Evolutionary conservation across 2,888 invertebrate genomes (phyloP).

Genomic region (Tyria jacobaeae): DNA sequence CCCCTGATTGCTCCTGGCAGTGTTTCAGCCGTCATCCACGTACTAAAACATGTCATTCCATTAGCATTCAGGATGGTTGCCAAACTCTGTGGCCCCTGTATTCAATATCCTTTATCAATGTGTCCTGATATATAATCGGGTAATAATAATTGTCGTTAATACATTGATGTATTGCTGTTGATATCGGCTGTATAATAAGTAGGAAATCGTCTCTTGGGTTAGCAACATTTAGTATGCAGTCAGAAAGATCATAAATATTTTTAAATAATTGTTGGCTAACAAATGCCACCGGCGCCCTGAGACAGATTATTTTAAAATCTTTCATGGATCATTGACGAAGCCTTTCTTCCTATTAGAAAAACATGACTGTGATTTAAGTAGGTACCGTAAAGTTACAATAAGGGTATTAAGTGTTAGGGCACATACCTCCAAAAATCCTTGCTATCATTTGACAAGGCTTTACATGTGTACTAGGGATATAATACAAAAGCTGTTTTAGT

Average conservation of each 20-base stretch:
- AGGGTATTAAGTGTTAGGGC: not conserved
- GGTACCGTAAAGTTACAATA: no score
- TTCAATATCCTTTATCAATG: slow-evolving; percentile 51
- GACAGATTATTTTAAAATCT: no score
- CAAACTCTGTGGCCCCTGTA: slow-evolving; percentile 55
- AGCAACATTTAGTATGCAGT: not conserved
- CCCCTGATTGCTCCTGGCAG: slow-evolving; percentile 67
- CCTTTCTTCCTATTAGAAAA: not conserved
- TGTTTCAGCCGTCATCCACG: slow-evolving; percentile 67
- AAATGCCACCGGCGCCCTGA: not conserved
- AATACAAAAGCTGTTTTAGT: not conserved
- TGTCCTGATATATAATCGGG: slow-evolving; percentile 33
- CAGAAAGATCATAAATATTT: not conserved
- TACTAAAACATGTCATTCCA: slow-evolving; percentile 68
- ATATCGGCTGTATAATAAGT: slow-evolving; percentile 1
- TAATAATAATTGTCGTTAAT: slow-evolving; percentile 41
- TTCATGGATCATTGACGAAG: no score
- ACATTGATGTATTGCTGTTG: slow-evolving; percentile 24
- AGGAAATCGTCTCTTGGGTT: not conserved
- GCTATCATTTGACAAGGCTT: not conserved
- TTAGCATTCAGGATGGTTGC: slow-evolving; percentile 73
- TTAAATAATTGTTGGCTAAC: not conserved
- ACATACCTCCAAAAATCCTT: not conserved
- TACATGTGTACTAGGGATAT: not conserved
- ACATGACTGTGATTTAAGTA: no score